Base-by-base conservation (phyloP, 2,797 vertebrate species). In the Sebastes oblongus region DNA sequence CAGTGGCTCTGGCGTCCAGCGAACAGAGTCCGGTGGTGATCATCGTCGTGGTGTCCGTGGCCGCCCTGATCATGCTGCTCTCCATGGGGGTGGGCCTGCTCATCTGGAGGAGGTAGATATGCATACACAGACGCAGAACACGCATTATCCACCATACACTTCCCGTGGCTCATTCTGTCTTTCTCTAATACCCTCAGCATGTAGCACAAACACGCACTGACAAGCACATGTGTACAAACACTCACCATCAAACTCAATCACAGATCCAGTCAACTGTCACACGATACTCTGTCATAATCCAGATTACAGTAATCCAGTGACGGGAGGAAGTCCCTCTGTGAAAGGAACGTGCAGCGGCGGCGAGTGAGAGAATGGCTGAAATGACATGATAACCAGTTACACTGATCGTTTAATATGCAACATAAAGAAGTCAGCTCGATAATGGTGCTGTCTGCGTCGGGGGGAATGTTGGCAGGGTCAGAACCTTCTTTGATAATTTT, bases 71-170 rank as follows among this genome's bases (percentile, higher is more conserved):
- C 1, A 95, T 97, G 94, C 94, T 99, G 91, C 95, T 97, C 62
- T 97, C 97, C 12, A 89, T 97, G 93, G 96, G 95, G 70, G 93
- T 96, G 0, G 96, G 97, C 0, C 87, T 97, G 83, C 96, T 97
- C 89, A 92, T 98, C 86, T 99, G 98, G 97, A 97, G 96, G 91
- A 98, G 98, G 98, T 99, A 96, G 50, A 84, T 77, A 85, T 67
- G 32, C n/a, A 50, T 2, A 58, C 16, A 32, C 55, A 46, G 54
- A 67, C n/a, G 54, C 3, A 68, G 2, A 66, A 75, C 65, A 66
- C 12, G 70, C 59, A 27, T 42, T 2, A 34, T 50, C n/a, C 59
- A 4, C 42, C 2, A 9, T 52, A 36, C 60, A 32, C 46, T 46
- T 52, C 54, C 22, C 24, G 2, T 8, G 8, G 20, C 50, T 64